Evolutionary conservation across 1,140 invertebrate species (phyloP), one percentile per base, ranked within the genome.

Genomic region (Neodiprion lecontei): DNA sequence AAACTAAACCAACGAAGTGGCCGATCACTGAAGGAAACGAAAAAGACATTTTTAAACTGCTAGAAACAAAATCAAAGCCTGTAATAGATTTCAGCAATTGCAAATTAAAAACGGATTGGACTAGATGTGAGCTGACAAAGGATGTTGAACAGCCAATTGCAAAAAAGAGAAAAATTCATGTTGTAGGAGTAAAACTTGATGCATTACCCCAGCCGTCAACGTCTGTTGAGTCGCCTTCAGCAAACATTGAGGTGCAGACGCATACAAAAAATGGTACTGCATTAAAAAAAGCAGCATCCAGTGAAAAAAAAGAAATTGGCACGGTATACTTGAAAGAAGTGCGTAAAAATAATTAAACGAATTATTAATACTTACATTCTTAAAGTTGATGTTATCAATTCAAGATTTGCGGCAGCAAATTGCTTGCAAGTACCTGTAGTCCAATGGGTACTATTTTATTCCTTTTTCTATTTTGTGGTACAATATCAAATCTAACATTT

Each of bases 91-190:
- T 71, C 47, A 71, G 70, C 80, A 28, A 82, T 84, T 76, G 75
- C 17, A 73, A 76, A 40, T 12, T 73, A 40, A 76, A 74, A 23
- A 72, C 14, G 10, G 53, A 67, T 67, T 67, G 68, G 69, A 79
- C 79, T 73, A 74, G 80, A 79, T 87, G 89, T 80, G 78, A 89
- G 84, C 76, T 85, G 82, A 74, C 74, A 84, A 78, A 83, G 75
- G 72, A 83, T 75, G 74, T 79, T 74, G 73, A 69, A 74, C 50
- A 73, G 17, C 82, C 80, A 50, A 74, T 40, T 70, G 71, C 75
- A 48, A 91, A 89, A 81, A 90, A 87, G 77, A 90, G 90, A 78
- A 91, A 90, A 81, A 84, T 90, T 14, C 90, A 90, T 83, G 88
- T 91, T 9, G 87, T 90, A 78, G 79, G 77, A 67, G 70, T 80